Evolutionary conservation across 1,140 invertebrate species (phyloP), one percentile per base, ranked within the genome.

Genomic region (Spodoptera litura): DNA sequence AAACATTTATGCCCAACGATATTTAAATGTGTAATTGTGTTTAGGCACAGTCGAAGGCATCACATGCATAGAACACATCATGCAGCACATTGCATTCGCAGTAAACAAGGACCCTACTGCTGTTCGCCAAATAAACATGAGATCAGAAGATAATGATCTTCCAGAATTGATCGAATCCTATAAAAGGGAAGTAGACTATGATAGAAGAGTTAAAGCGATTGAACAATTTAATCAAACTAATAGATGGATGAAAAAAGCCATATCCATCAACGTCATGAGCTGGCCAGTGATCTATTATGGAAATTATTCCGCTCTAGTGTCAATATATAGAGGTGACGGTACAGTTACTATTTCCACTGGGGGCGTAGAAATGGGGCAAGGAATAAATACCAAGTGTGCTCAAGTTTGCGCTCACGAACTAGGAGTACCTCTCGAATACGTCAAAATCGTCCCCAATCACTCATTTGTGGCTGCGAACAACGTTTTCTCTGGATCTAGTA

Each of bases 361-460:
- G 64, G 98, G 97, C 38, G 96, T 98, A 49, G 98, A 98, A 95
- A 97, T 97, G 92, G 98, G 98, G 8, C 98, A 98, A 95, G 98
- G 98, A 2, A 96, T 98, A 71, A 97, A 96, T 81, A 96, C 96
- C 0, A 94, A 94, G 81, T 89, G 83, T 1, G 96, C 96, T 25
- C 98, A 98, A 95, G 96, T 97, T 2, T 96, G 96, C 78, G 97
- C 97, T 2, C 95, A 97, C 85, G 96, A 96, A 31, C 88, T 98
- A 0, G 96, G 96, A 1, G 96, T 98, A 71, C 96, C 97, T 12
- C 59, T 98, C 51, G 95, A 96, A 1, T 91, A 95, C 85, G 94
- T 98, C 5, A 95, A 93, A 44, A 94, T 98, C 2, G 96, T 97
- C 86, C 95, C 97, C 9, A 96, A 95, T 20, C 96, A 96, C 76